Base-by-base conservation (phyloP, 2,888 invertebrate genomes). In the Liodrosophila aerea region DNA sequence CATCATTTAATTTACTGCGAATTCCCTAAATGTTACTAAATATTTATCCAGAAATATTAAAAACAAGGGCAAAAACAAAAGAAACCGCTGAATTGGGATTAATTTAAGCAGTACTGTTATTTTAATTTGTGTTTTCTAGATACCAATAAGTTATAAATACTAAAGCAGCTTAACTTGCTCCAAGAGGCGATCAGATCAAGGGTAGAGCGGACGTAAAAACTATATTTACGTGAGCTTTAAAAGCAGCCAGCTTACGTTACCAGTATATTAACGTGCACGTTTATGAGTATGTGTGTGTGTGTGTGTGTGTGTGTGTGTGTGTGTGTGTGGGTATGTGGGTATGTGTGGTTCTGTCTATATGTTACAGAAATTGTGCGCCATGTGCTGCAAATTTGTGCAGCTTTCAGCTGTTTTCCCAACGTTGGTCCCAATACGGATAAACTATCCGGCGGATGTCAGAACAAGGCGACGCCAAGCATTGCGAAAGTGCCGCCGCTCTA, bases 371-470 rank as follows among this genome's bases (percentile, higher is more conserved):
- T 33, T 33, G n/a, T 9, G 31, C 7, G 40, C 61, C 56, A 61
- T 68, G 59, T 72, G 63, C 47, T 59, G 61, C 56, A 61, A 49
- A 62, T 64, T 62, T 64, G 33, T 64, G 62, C 59, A 45, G 56
- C 58, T 60, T n/a, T 33, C 62, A 36, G 37, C 41, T 40, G 33
- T 37, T 37, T 30, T 27, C 33, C 29, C 46, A 44, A 13, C 37
- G 52, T 41, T 16, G 44, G 39, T 75, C 54, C 18, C 72, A 36
- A 36, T 31, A 46, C 51, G 63, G 53, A 73, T 67, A 64, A 78
- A 62, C 45, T 49, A 61, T 61, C 39, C 27, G 34, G 41, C 43
- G 44, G 22, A 40, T 53, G 56, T 34, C 59, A 36, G n/a, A 16
- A 13, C 30, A 27, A 29, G 7, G 36, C 52, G 11, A 9, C 16